Conservation (phyloP, 2,888 invertebrate species). For the Epirrita christyi region DNA sequence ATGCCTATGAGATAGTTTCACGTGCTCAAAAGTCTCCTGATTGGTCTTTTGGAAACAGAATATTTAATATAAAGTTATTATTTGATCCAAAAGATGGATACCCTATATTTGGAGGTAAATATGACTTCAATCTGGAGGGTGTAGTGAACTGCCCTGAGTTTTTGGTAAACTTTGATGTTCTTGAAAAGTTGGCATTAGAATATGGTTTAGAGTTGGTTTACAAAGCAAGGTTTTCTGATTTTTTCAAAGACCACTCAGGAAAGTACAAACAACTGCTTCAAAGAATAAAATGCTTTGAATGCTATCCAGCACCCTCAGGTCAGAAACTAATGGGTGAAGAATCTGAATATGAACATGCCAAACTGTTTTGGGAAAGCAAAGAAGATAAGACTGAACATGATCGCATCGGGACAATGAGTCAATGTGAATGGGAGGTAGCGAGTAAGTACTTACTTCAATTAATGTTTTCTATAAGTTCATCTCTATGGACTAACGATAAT, state of each 20-base stretch:
- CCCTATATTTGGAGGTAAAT: slow-evolving; percentile 97
- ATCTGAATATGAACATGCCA: slow-evolving; percentile 90
- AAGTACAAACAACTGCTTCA: slow-evolving; percentile 84
- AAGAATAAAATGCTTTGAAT: slow-evolving; percentile 92
- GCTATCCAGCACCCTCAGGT: slow-evolving; percentile 88
- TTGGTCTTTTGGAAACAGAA: slow-evolving; percentile 90
- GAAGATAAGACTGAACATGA: slow-evolving; percentile 64
- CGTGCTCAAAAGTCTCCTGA: slow-evolving; percentile 85
- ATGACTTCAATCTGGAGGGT: slow-evolving; percentile 97
- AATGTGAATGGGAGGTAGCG: slow-evolving; percentile 96
- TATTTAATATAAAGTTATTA: slow-evolving; percentile 90
- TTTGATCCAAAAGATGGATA: slow-evolving; percentile 86
- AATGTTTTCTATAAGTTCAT: background rate
- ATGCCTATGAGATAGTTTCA: slow-evolving; percentile 96
- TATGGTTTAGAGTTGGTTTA: slow-evolving; percentile 88
- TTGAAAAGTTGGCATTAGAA: slow-evolving; percentile 89
- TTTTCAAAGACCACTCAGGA: slow-evolving; percentile 86
- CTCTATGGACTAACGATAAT: background rate
- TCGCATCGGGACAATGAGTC: slow-evolving; percentile 92
- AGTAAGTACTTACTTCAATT: slow-evolving; percentile 86
- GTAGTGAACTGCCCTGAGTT: slow-evolving; percentile 99
- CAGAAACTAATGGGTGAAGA: slow-evolving; percentile 84
- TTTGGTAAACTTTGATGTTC: slow-evolving; percentile 95
- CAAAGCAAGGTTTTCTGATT: slow-evolving; percentile 91
- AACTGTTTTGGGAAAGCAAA: slow-evolving; percentile 79